A percentile compares a stretch with the other conserved stretches of the same genome.
Conservation (phyloP, 2,888 invertebrate species). For the Lordiphosa andalusiaca region DNA sequence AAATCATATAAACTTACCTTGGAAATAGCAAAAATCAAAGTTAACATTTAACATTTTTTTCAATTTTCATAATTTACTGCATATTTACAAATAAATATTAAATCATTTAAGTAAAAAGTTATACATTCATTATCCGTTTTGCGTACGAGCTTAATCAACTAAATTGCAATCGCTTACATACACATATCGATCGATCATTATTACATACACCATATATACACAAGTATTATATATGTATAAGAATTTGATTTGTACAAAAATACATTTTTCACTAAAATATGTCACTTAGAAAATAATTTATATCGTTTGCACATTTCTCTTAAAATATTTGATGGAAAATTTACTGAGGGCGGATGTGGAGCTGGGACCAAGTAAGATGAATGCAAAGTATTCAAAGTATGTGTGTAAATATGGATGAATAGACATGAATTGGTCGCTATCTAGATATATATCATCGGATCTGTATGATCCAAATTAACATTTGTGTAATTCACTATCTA, state of each 20-base stretch:
- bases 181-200: no score
- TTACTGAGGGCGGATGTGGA: conserved; percentile 25
- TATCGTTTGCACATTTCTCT: conserved; percentile 40
- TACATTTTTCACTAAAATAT: conserved; percentile 75
- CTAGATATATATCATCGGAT: no score
- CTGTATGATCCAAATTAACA: no score
- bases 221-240: conserved; percentile 26
- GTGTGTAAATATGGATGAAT: no score
- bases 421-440: no score
- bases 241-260: conserved; percentile 61
- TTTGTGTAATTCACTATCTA: no score
- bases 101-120: conserved; percentile 34
- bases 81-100: conserved; percentile 28
- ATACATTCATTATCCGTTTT: background rate
- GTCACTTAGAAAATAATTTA: conserved; percentile 62
- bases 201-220: conserved; percentile 22
- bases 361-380: conserved; percentile 41
- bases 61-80: conserved; percentile 29
- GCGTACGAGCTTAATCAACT: no score
- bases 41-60: conserved; percentile 7
- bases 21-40: no score
- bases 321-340: conserved; percentile 34
- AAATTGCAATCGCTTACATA: no score
- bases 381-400: no score
- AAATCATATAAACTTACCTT: no score